These are phyloP conservation scores for Larimichthys polyactis DNA, from an alignment of 2,113 vertebrate species.

Conservation along the genomic window DNA sequence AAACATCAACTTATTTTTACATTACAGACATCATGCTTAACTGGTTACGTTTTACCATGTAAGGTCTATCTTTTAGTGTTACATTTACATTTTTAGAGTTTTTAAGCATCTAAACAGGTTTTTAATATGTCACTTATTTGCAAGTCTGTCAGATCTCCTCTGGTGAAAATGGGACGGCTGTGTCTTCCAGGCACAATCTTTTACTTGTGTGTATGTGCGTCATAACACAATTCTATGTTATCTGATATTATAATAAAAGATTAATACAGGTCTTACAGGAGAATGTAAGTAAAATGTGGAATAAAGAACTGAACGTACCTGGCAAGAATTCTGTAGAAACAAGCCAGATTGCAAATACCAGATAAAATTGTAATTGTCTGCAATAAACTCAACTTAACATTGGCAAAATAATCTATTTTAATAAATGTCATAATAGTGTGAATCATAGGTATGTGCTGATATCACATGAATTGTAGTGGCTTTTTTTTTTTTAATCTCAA, in stretches of 20 bases:
- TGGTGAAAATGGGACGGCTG: background rate
- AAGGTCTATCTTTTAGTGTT: too few relatives aligned
- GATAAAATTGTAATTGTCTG: background rate
- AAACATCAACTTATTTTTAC: background rate
- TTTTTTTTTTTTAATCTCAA: background rate
- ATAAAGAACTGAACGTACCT: background rate
- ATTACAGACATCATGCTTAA: background rate
- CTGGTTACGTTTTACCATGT: background rate
- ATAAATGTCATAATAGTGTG: background rate
- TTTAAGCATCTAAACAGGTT: background rate
- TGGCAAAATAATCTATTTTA: background rate
- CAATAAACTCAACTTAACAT: background rate
- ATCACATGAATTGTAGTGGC: background rate
- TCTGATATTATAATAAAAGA: background rate
- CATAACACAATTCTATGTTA: too few relatives aligned
- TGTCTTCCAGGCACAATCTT: background rate
- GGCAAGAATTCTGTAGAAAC: background rate
- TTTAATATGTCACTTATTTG: background rate
- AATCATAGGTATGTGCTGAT: background rate
- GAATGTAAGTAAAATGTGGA: background rate
- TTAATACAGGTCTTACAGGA: background rate
- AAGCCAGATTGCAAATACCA: background rate
- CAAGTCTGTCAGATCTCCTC: background rate
- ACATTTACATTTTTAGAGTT: background rate
- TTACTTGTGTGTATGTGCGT: background rate